Base-by-base conservation (phyloP, 2,797 vertebrate species). In the Poeciliopsis gracilis region DNA sequence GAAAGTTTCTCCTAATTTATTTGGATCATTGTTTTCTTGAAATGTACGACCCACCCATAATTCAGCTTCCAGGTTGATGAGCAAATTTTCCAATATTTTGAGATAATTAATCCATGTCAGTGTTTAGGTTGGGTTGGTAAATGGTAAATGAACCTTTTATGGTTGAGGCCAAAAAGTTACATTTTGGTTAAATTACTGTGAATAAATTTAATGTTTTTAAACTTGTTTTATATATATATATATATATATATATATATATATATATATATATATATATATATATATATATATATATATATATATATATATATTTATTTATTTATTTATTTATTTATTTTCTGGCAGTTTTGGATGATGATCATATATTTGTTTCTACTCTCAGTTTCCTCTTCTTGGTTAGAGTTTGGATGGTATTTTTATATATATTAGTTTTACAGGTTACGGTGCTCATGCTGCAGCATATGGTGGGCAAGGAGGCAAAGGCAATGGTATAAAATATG, bases 401-500 rank as follows among this genome's bases (percentile, higher is more conserved):
- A 12, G 33, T 23, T 67, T 38, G 9, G 36, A 41, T 7, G 63
- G 9, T 0, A 41, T 25, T 41, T 67, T 67, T 23, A 41, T 5
- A 23, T 23, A 23, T 23, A 7, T 38, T 38, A 20, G 2, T 57
- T 57, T 57, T 28, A 33, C 28, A 61, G 28, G 12, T 7, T 88
- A 89, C 0, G 70, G 83, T 5, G 57, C 83, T 51, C 86, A 86
- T 18, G 82, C 84, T 75, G 87, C 86, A 1, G 67, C 25, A 0
- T 46, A 70, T 16, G 41, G 41, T 28, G 75, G 81, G 53, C 87
- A 82, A 76, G 72, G 41, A 82, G 85, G 61, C 28, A 91, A 92
- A 90, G 89, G 71, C 25, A 77, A 77, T 67, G 70, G 80, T 67
- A 25, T 67, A 36, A 57, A 18, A 63, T 63, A 20, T 63, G 59